Base-by-base conservation (phyloP, 2,797 vertebrate genomes). In the Peromyscus attwateri region DNA sequence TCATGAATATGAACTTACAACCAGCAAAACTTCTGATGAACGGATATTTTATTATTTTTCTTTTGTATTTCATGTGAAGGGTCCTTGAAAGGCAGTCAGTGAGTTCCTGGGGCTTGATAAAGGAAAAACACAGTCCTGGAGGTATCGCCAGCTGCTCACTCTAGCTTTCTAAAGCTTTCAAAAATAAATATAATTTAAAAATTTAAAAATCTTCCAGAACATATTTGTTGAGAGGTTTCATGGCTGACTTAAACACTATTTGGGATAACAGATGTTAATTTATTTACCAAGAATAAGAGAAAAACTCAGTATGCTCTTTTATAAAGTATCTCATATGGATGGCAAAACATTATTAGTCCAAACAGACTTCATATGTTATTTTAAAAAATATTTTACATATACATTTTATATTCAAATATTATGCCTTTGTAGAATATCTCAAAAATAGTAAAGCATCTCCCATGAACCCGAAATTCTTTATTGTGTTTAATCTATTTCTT, bases 111-210 rank as follows among this genome's bases (percentile, higher is more conserved):
- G 23, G 31, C 46, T 91, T 17, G 13, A 23, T 57, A 21, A 49
- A n/a, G 5, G 4, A 10, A 25, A 64, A 81, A 21, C 52, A 34
- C 66, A 96, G 84, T 64, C 96, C 98, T 91, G 95, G 97, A 97
- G 96, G 93, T 92, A 97, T 94, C 97, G 85, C 92, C 97, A 98
- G 97, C 89, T 98, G 94, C 95, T 97, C 92, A 96, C 66, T 97
- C 95, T 94, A 96, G 40, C 68, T 92, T 76, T 92, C n/a, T 52
- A 60, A 94, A 87, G 87, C 68, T 95, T 91, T 14, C 81, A 97
- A 95, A 95, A 96, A 94, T 89, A 92, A 92, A 84, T 92, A 95
- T 95, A 96, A 95, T 83, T 93, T 94, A 82, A 92, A 79, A 96
- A 95, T 83, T 93, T 94, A 82, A 92, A 79, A 89, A 90, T 43